Evolutionary conservation across 2,888 invertebrate species (phyloP).

Genomic region (Capitulum mitella): DNA sequence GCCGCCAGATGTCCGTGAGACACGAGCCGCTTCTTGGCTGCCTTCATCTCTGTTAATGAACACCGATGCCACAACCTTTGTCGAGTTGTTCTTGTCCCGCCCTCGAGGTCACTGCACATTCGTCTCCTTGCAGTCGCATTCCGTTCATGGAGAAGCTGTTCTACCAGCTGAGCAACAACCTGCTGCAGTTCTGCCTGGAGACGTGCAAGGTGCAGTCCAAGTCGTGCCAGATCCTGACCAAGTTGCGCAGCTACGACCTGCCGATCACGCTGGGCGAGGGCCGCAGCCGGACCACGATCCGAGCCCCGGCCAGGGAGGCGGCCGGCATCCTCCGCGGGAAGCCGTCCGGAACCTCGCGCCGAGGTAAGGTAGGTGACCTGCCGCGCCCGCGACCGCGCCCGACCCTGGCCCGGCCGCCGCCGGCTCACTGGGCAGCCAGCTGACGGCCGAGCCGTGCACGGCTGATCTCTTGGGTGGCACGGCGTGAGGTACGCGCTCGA

Average conservation of each 20-base stretch:
- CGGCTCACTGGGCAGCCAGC: too few species aligned
- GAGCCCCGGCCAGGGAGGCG: neutral
- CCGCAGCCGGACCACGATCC: neutral
- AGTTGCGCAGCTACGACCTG: slow-evolving; percentile 5
- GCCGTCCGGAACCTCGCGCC: neutral
- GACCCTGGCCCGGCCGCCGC: neutral
- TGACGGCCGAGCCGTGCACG: too few species aligned
- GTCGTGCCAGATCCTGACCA: neutral
- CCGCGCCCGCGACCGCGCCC: too few species aligned
- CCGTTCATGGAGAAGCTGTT: slow-evolving; percentile 21
- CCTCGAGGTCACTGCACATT: too few species aligned
- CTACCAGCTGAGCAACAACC: slow-evolving; percentile 19
- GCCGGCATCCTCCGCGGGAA: neutral
- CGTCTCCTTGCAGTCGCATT: slow-evolving; percentile 8
- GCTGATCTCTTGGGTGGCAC: too few species aligned
- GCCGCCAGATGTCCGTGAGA: too few species aligned
- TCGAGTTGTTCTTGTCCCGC: too few species aligned
- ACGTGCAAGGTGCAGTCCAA: slow-evolving; percentile 20
- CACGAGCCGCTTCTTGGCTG: too few species aligned
- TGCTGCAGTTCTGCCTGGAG: slow-evolving; percentile 20
- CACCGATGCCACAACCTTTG: too few species aligned
- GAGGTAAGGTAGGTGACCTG: neutral
- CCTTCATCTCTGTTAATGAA: too few species aligned
- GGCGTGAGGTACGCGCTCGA: too few species aligned
- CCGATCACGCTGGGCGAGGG: neutral